A percentile compares a stretch with the other conserved stretches of the same genome.
phyloP scores from a whole-genome alignment of 1,140 invertebrate species.

The Drosophila aff. region DNA sequence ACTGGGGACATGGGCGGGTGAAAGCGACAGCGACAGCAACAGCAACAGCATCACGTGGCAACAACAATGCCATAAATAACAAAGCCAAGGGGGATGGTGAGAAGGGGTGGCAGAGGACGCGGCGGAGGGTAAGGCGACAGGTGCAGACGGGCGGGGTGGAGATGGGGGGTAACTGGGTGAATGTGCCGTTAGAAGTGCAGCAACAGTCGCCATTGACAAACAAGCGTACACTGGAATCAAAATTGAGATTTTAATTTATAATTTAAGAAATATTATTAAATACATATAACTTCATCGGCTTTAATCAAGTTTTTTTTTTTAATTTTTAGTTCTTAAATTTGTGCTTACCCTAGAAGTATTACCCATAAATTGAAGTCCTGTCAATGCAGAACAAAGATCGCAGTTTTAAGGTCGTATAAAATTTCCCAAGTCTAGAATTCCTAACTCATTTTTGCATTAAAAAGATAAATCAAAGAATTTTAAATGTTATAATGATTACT shows the following conservation, averaged over 20 bases:
- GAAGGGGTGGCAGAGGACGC: slow-evolving; percentile 1
- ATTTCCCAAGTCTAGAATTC: background rate
- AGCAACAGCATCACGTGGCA: slow-evolving; percentile 56
- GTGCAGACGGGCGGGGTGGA: slow-evolving; percentile 25
- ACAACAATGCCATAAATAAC: slow-evolving; percentile 80
- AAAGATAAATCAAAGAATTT: no score
- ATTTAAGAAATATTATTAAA: no score
- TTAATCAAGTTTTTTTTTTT: background rate
- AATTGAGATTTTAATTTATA: background rate
- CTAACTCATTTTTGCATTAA: background rate
- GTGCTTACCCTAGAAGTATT: no score
- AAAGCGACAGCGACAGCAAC: slow-evolving; percentile 22
- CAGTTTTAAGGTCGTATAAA: no score
- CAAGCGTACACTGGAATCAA: slow-evolving; percentile 18
- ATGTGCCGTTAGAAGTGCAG: slow-evolving; percentile 68
- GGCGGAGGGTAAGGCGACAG: slow-evolving; percentile 28
- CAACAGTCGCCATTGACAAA: slow-evolving; percentile 62
- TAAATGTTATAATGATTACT: no score
- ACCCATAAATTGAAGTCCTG: no score
- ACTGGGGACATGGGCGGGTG: slow-evolving; percentile 37
- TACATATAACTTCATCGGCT: background rate
- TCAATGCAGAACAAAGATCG: no score
- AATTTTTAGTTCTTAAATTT: no score
- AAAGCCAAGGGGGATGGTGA: slow-evolving; percentile 56
- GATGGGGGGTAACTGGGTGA: slow-evolving; percentile 42